Conservation (phyloP, 2,113 vertebrate species). For the Tylochromis polylepis region DNA sequence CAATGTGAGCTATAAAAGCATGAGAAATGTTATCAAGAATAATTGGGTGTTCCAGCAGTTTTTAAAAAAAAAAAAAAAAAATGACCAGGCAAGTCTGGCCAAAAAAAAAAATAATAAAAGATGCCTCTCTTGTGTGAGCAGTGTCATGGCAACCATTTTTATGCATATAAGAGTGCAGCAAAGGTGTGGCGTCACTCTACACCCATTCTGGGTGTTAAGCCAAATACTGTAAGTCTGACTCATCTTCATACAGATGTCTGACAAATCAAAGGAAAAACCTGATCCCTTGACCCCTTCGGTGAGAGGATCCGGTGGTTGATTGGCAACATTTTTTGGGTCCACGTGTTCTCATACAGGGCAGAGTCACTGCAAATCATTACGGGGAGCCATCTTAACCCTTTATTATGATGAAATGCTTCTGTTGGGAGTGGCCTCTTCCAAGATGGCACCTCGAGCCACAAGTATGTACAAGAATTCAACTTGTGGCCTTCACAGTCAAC, state of each 20-base stretch:
- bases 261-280: neutral
- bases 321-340: neutral
- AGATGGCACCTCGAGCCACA: neutral
- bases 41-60: neutral
- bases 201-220: neutral
- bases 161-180: neutral
- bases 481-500: neutral
- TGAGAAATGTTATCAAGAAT: neutral
- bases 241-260: neutral
- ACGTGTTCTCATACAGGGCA: neutral
- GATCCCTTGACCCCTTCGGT: neutral
- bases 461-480: neutral
- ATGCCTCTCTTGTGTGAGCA: rapidly evolving
- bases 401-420: neutral
- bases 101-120: neutral
- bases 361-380: neutral
- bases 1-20: neutral
- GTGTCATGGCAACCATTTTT: neutral
- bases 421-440: neutral
- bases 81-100: neutral
- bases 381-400: neutral
- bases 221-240: neutral
- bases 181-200: neutral
- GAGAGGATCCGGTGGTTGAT: neutral
- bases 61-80: neutral